Conservation (phyloP, 2,888 invertebrate genomes). For the Heliconius charithonia region DNA sequence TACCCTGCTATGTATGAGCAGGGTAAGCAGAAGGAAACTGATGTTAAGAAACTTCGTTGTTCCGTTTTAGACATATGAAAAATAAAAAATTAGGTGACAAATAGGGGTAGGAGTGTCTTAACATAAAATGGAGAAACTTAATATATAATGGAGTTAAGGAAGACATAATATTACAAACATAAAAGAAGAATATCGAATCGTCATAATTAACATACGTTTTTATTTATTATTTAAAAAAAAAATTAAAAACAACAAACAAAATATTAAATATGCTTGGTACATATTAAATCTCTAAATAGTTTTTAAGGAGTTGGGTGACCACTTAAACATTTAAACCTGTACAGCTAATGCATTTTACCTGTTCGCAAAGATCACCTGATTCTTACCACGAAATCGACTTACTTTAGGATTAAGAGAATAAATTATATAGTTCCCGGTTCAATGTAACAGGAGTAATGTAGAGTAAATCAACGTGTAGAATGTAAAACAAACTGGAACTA, state of each 20-base stretch:
- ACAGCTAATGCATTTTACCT: slow-evolving; percentile 40
- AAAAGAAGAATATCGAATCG: too few relatives aligned
- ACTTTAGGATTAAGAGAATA: slow-evolving; percentile 27
- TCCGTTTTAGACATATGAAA: too few relatives aligned
- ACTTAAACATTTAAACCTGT: slow-evolving; percentile 2
- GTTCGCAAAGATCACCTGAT: slow-evolving; percentile 35
- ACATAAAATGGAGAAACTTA: too few relatives aligned
- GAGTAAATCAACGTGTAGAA: too few relatives aligned
- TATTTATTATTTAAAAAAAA: not conserved
- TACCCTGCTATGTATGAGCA: too few relatives aligned
- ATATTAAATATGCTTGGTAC: not conserved
- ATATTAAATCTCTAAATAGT: not conserved
- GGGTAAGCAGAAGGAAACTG: too few relatives aligned
- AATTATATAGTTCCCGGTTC: slow-evolving; percentile 26
- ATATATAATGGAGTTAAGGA: too few relatives aligned
- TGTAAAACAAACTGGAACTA: not conserved
- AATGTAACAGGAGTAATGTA: slow-evolving; percentile 19
- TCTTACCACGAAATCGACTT: slow-evolving; percentile 28
- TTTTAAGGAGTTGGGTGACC: slow-evolving; percentile 7
- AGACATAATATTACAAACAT: too few relatives aligned
- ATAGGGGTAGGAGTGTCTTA: too few relatives aligned
- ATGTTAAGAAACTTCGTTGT: too few relatives aligned
- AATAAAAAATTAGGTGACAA: too few relatives aligned
- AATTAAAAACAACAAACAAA: not conserved
- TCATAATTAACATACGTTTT: too few relatives aligned